Evolutionary conservation across 1,140 invertebrate species (phyloP).

Genomic region (Caligus rogercresseyi): DNA sequence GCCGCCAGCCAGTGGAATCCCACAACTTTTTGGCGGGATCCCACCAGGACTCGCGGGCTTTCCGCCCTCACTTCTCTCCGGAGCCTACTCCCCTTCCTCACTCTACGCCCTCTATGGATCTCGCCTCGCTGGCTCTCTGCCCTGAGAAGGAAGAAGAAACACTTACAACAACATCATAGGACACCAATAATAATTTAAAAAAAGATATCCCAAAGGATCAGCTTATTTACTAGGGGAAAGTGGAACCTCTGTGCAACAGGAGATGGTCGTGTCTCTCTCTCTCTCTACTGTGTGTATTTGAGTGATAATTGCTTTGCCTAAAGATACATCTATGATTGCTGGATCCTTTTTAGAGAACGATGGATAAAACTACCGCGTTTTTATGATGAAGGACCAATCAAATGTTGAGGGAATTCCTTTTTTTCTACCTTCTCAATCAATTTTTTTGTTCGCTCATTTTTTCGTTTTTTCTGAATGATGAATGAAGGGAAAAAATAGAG

Average conservation of each 20-base stretch:
- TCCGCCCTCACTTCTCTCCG: background rate
- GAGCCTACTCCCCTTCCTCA: background rate
- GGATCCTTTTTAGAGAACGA: background rate
- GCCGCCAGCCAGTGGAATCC: conserved; percentile 7
- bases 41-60: background rate
- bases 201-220: too few species aligned
- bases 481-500: background rate
- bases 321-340: too few species aligned
- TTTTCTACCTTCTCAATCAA: background rate
- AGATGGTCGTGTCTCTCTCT: too few species aligned
- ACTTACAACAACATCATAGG: background rate
- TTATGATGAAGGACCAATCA: background rate
- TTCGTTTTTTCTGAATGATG: background rate
- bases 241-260: too few species aligned
- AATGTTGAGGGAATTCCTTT: background rate
- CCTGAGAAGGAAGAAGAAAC: background rate
- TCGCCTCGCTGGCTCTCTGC: conserved; percentile 9
- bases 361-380: background rate
- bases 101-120: conserved; percentile 13
- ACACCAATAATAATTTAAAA: too few species aligned
- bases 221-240: too few species aligned
- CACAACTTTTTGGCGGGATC: background rate
- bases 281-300: background rate
- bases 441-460: background rate
- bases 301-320: background rate